A percentile compares a stretch with the other conserved stretches of the same genome.
These are phyloP conservation scores for Heliconius erato DNA, from an alignment of 2,888 invertebrate genomes.

Conservation along the genomic window DNA sequence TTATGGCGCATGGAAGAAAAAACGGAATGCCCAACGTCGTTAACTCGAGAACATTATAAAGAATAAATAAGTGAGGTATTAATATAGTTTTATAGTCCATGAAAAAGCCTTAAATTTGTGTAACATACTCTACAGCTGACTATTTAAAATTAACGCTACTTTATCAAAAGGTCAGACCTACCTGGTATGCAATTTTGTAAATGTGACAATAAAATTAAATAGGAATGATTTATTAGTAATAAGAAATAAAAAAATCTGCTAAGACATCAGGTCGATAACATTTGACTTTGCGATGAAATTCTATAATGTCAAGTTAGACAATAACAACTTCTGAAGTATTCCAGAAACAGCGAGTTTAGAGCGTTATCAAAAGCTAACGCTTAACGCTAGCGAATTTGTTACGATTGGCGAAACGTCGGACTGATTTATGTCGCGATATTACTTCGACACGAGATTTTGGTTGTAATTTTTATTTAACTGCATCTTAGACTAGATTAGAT, in stretches of 20 bases:
- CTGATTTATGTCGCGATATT: conserved; percentile 78
- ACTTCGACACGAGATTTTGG: conserved; percentile 57
- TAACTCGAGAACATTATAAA: conserved; percentile 84
- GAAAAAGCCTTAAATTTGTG: conserved; percentile 77
- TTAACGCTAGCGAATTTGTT: conserved; percentile 80
- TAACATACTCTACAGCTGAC: conserved; percentile 62
- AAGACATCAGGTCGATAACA: background rate
- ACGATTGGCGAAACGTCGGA: conserved; percentile 80
- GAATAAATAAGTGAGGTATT: conserved; percentile 82
- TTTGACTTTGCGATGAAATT: background rate
- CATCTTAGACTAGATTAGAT: background rate
- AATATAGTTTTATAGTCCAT: conserved; percentile 83
- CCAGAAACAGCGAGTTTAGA: background rate
- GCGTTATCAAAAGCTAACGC: conserved; percentile 77
- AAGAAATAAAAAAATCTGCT: background rate
- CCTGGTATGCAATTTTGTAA: background rate
- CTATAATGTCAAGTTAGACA: background rate
- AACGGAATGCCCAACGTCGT: conserved; percentile 79
- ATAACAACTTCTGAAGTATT: conserved; percentile 7
- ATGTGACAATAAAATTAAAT: background rate
- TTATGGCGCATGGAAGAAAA: conserved; percentile 81
- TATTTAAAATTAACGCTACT: conserved; percentile 55
- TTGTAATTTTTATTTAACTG: background rate
- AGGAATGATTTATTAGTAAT: background rate
- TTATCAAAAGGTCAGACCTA: conserved; percentile 49